phyloP scores from a whole-genome alignment of 2,113 vertebrate genomes.

The Caranx melampygus region DNA sequence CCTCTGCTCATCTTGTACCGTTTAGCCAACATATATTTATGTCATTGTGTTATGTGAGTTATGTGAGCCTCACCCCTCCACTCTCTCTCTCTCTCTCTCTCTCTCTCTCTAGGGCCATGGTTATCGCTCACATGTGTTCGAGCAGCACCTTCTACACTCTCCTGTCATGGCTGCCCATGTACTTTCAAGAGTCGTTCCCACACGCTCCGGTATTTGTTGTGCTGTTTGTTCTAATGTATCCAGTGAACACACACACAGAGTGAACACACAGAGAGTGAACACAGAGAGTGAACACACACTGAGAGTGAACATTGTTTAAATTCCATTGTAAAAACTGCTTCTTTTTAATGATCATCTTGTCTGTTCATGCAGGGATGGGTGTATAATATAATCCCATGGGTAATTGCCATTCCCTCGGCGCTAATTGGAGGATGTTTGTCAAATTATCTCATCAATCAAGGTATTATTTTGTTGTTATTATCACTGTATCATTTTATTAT shows the following conservation, averaged over 20 bases:
- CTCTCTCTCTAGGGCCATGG: constrained; percentile 85
- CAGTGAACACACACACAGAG: not conserved
- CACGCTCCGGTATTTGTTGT: constrained; percentile 82
- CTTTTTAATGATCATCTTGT: not conserved
- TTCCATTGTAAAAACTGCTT: not conserved
- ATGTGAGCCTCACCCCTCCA: not conserved
- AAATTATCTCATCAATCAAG: constrained; percentile 86
- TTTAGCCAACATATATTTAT: not conserved
- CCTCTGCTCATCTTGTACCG: not conserved
- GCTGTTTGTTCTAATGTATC: not conserved
- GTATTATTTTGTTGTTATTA: constrained; percentile 68
- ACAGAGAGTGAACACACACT: too few species aligned
- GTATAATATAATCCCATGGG: constrained; percentile 92
- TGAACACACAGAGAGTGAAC: too few species aligned
- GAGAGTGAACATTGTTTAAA: not conserved
- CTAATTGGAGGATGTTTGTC: constrained; percentile 88
- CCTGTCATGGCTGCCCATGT: constrained; percentile 93
- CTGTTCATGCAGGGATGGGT: constrained; percentile 86
- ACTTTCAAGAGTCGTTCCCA: constrained; percentile 91
- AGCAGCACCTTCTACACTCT: constrained; percentile 86
- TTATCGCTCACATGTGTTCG: constrained; percentile 86
- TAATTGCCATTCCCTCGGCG: constrained; percentile 86
- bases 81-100: not conserved
- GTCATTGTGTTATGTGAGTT: not conserved
- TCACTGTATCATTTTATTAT: too few species aligned